phyloP scores from a whole-genome alignment of 2,888 invertebrate species.

The Watsonalla cultraria region DNA sequence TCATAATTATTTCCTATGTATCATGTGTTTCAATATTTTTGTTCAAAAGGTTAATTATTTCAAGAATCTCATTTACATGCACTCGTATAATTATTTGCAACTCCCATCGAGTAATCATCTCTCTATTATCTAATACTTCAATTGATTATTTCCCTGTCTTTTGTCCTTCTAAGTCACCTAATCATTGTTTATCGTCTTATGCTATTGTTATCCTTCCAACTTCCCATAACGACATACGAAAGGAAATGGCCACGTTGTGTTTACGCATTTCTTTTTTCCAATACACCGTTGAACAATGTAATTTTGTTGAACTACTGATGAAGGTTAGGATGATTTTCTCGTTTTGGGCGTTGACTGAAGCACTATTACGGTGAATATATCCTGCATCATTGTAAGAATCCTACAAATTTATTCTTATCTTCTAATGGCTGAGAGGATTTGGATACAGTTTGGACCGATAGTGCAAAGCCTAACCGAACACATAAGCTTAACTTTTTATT shows the following conservation, averaged over 20 bases:
- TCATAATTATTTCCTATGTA: no score
- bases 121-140: background rate
- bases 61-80: no score
- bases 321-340: background rate
- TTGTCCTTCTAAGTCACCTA: slow-evolving; percentile 12
- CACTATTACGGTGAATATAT: no score
- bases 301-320: slow-evolving; percentile 13
- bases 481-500: no score
- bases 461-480: no score
- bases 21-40: no score
- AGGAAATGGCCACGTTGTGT: slow-evolving; percentile 18
- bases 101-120: background rate
- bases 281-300: slow-evolving; percentile 19
- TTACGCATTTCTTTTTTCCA: slow-evolving; percentile 25
- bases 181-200: slow-evolving; percentile 14
- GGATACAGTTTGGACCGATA: no score
- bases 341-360: no score
- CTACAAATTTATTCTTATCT: no score
- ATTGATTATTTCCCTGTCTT: slow-evolving; percentile 1
- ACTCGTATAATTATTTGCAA: background rate
- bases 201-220: slow-evolving; percentile 27
- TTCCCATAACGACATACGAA: slow-evolving; percentile 42
- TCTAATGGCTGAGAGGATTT: no score
- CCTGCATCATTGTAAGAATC: no score
- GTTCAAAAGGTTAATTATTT: no score